Percentiles rank a stretch among this genome's conserved stretches.
phyloP scores from a whole-genome alignment of 2,888 invertebrate species.

The Lithosia quadra region DNA sequence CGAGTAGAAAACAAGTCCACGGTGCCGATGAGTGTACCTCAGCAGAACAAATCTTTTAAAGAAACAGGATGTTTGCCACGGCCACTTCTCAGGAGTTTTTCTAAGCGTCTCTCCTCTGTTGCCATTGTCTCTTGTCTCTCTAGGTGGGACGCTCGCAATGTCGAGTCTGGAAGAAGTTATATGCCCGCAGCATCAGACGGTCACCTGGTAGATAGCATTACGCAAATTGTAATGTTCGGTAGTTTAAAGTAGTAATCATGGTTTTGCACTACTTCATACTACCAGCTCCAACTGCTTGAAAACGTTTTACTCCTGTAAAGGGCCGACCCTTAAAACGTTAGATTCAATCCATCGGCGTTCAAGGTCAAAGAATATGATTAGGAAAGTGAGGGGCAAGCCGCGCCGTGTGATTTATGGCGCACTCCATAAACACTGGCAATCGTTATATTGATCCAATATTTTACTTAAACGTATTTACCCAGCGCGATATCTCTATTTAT shows the following conservation, averaged over 20 bases:
- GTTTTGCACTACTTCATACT: too few species aligned
- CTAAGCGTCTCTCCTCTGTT: too few species aligned
- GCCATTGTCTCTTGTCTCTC: too few species aligned
- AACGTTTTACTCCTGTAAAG: neutral
- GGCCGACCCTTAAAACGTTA: neutral
- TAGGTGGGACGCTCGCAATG: neutral
- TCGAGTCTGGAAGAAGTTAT: neutral
- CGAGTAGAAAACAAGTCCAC: too few species aligned
- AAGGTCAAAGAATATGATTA: slow-evolving; percentile 4
- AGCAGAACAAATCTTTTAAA: too few species aligned
- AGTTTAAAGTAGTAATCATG: neutral
- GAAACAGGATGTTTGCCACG: too few species aligned
- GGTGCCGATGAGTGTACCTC: too few species aligned
- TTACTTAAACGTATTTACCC: neutral
- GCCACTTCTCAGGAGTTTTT: too few species aligned
- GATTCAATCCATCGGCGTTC: neutral
- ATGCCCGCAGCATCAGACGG: neutral
- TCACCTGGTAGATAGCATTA: too few species aligned
- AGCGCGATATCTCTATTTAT: neutral
- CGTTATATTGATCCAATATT: neutral
- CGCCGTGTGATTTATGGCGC: neutral
- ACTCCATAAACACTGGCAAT: neutral
- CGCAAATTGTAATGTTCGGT: neutral
- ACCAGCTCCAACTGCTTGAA: neutral
- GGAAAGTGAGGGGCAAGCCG: neutral